These are phyloP conservation scores for Amazona guildingii DNA, from an alignment of 2,113 vertebrate species.

Conservation along the genomic window DNA sequence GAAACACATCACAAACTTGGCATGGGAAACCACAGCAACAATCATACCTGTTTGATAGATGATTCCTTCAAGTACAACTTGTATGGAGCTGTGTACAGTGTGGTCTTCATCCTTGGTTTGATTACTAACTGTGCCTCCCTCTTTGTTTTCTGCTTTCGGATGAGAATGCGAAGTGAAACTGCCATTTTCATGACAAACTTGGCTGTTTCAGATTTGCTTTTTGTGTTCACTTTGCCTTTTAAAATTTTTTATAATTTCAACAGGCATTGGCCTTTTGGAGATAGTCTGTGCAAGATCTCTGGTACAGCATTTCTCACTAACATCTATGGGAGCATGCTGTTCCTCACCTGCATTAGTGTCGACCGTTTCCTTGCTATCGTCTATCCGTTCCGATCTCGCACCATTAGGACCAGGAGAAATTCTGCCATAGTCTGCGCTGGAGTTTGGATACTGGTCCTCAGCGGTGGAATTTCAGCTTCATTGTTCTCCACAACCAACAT, in stretches of 20 bases:
- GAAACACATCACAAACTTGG: constrained; percentile 49
- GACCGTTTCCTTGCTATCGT: constrained; percentile 97
- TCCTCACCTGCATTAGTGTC: constrained; percentile 96
- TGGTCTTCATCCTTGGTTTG: constrained; percentile 92
- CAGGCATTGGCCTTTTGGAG: constrained; percentile 96
- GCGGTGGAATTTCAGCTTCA: constrained; percentile 93
- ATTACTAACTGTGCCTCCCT: constrained; percentile 96
- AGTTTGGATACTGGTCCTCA: constrained; percentile 94
- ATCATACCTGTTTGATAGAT: constrained; percentile 89
- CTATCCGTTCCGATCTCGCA: constrained; percentile 91
- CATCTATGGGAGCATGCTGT: constrained; percentile 98
- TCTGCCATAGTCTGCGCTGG: constrained; percentile 88
- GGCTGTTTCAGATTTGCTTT: constrained; percentile 92
- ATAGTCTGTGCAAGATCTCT: constrained; percentile 92
- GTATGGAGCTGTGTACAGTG: constrained; percentile 93
- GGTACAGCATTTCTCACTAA: constrained; percentile 97
- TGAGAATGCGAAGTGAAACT: constrained; percentile 93
- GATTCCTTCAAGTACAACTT: constrained; percentile 99
- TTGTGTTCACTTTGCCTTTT: constrained; percentile 94
- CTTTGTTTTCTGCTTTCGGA: constrained; percentile 94
- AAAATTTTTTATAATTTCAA: constrained; percentile 98
- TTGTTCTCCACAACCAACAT: constrained; percentile 95
- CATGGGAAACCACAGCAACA: constrained; percentile 80
- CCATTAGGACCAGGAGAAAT: constrained; percentile 88
- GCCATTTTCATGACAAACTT: constrained; percentile 98